Base-by-base conservation (phyloP, 1,140 invertebrate genomes). In the Drosophila arizonae region DNA sequence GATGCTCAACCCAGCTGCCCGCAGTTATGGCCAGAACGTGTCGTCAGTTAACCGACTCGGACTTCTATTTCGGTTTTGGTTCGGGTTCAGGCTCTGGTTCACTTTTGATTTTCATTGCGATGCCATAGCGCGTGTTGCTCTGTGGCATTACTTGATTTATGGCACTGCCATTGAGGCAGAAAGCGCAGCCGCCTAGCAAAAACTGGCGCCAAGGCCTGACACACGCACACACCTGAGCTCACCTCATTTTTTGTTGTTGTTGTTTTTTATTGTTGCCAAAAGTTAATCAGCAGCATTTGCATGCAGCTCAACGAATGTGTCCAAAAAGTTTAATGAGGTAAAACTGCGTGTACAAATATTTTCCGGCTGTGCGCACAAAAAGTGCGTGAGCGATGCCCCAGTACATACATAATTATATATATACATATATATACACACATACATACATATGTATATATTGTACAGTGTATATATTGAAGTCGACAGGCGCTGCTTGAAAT, bases 231-330 rank as follows among this genome's bases (percentile, higher is more conserved):
- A 30, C 52, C 10, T 43, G 15, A 6, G n/a, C 15, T n/a, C 15
- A 11, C 13, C 26, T 17, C 4, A 6, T 0, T 30, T 15, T 33
- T 11, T 17, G 36, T 72, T 66, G 21, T 24, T 24, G 3, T 24
- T 24, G 21, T 24, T 24, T 1, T 24, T 24, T 24, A n/a, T n/a
- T n/a, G n/a, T 24, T 24, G 69, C 17, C 69, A 58, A 62, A 62
- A 67, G 36, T 73, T 81, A 87, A 86, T 87, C 81, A 81, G 71
- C 26, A 50, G 50, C 78, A 86, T 86, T 86, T 86, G 82, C 81
- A 86, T 86, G 81, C 81, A 87, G 68, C 60, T 68, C 82, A 76
- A 71, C 66, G 62, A 80, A 76, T 73, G 69, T 79, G 61, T 41
- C 81, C 78, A 81, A 85, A 86, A 86, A 86, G 77, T 85, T 86